A percentile compares a stretch with the other conserved stretches of the same genome.
phyloP scores from a whole-genome alignment of 2,888 invertebrate species.

The Nipponacmea schrenckii region DNA sequence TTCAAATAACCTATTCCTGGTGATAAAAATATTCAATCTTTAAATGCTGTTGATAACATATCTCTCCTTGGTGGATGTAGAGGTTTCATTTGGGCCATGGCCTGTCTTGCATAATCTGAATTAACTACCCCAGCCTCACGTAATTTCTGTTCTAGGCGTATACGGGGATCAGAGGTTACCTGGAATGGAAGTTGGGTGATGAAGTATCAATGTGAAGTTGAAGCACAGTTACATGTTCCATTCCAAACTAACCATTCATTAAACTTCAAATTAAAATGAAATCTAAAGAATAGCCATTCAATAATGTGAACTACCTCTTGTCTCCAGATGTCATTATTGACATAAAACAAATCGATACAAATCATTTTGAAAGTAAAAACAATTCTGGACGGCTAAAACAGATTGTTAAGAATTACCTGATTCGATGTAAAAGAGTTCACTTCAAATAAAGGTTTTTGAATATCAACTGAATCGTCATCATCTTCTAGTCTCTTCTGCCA shows the following conservation, averaged over 20 bases:
- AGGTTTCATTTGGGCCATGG: constrained; percentile 51
- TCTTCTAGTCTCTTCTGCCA: constrained; percentile 50
- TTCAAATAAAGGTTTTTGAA: constrained; percentile 58
- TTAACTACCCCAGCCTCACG: constrained; percentile 63
- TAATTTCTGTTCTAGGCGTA: constrained; percentile 60
- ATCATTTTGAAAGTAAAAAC: neutral
- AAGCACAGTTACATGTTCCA: neutral
- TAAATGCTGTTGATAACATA: constrained; percentile 60
- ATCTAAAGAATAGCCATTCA: too few species aligned
- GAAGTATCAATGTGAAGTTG: neutral
- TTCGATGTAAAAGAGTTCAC: constrained; percentile 56
- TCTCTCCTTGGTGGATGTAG: constrained; percentile 59
- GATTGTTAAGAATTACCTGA: constrained; percentile 42
- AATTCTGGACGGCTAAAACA: too few species aligned
- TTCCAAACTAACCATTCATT: neutral
- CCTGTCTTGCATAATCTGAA: constrained; percentile 59
- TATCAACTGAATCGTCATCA: constrained; percentile 49
- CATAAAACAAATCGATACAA: neutral
- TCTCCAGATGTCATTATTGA: neutral
- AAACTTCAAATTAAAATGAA: neutral
- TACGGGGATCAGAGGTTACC: constrained; percentile 63
- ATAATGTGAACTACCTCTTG: too few species aligned
- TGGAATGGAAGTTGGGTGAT: constrained; percentile 29
- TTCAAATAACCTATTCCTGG: too few species aligned
- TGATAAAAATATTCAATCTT: constrained; percentile 30